Percentiles rank a stretch among this genome's conserved stretches.
These are phyloP conservation scores for Chymomyza costata DNA, from an alignment of 1,140 invertebrate species.

Conservation along the genomic window DNA sequence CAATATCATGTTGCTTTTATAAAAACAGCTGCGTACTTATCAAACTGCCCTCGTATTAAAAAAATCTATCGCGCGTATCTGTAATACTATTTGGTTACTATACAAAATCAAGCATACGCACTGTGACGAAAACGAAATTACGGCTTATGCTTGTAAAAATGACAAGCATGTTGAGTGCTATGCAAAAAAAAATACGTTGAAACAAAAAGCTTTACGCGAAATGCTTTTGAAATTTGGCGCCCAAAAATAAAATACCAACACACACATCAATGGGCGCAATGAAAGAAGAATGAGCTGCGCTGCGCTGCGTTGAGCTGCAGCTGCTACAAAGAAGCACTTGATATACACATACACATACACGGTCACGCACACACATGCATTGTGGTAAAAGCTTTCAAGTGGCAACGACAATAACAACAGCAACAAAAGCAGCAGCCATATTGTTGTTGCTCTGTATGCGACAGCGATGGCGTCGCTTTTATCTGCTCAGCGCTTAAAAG, in stretches of 20 bases:
- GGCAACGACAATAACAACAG: constrained; percentile 50
- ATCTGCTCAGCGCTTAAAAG: constrained; percentile 38
- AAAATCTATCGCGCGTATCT: constrained; percentile 7
- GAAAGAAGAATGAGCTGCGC: constrained; percentile 22
- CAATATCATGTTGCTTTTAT: no score
- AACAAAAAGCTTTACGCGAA: constrained; percentile 49
- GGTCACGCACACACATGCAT: constrained; percentile 37
- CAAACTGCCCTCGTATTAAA: not conserved
- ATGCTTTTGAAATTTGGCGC: constrained; percentile 70
- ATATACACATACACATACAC: constrained; percentile 11
- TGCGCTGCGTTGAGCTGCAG: constrained; percentile 1
- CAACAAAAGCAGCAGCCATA: constrained; percentile 36
- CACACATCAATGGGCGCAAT: constrained; percentile 34
- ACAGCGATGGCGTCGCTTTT: constrained; percentile 41
- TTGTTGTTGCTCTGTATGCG: constrained; percentile 15
- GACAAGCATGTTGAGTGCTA: constrained; percentile 37
- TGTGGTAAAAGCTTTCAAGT: constrained; percentile 73
- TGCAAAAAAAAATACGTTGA: constrained; percentile 62
- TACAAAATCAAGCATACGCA: constrained; percentile 27
- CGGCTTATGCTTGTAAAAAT: constrained; percentile 57
- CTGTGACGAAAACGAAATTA: constrained; percentile 39
- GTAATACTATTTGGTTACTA: constrained; percentile 5
- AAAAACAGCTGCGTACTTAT: no score
- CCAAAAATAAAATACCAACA: constrained; percentile 17
- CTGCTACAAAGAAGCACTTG: constrained; percentile 65